Base-by-base conservation (phyloP, 2,113 vertebrate species). In the Callionymus lyra region DNA sequence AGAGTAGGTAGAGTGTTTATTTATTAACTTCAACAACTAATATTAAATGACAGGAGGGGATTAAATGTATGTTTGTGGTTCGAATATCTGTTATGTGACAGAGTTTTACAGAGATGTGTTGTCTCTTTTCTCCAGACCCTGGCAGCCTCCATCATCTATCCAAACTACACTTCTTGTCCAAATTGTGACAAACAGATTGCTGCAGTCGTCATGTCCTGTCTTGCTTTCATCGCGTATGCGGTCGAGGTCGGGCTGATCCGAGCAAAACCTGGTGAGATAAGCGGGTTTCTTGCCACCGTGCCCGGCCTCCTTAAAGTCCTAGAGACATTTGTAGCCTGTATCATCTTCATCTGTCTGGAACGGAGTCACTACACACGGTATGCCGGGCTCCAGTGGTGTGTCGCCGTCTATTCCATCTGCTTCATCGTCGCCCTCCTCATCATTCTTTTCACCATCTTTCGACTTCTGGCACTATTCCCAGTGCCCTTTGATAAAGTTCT, bases 271-370 rank as follows among this genome's bases (percentile, higher is more conserved):
- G 89, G 87, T 0, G 90, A 92, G 59, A 64, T 89, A 50, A 89
- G 88, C 43, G 87, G 87, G 17, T 92, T 92, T 55, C 82, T 94
- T 27, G 82, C 84, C 56, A 89, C 90, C 0, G 43, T 91, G n/a
- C 88, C 91, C 0, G 91, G 89, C 2, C 82, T 92, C 34, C 81
- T 93, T 36, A 93, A 92, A 54, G 88, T 93, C 6, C 84, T 92
- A 1, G 90, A 94, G 58, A 81, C 84, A 42, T 93, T 88, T 0
- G 75, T 91, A 50, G 88, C 90, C 12, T 91, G 89, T 37, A 84
- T 91, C 44, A 90, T 92, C 80, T 91, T 94, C 72, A 79, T 68
- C 51, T 86, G 79, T 59, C 50, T 93, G 57, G 41, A 79, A 37
- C 2, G 2, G 0, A 0, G 0, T 0, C 0, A 0, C 0, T 1